Evolutionary conservation across 2,888 invertebrate genomes (phyloP).

Genomic region (Escarpia spicata): DNA sequence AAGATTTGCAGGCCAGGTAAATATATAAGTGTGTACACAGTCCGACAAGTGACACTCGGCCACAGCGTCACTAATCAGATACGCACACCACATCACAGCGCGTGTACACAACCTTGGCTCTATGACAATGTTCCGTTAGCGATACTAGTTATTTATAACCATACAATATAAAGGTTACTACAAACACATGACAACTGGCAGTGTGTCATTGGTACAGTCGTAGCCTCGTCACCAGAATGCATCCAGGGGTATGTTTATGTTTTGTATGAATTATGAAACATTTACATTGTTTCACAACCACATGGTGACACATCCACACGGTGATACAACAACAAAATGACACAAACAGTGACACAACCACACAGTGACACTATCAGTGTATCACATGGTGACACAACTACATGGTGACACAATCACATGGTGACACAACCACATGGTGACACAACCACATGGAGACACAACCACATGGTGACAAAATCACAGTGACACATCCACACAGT

Average conservation of each 20-base stretch:
- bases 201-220: background rate
- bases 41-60: background rate
- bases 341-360: no score
- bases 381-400: no score
- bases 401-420: no score
- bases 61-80: background rate
- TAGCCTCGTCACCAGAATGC: background rate
- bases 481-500: background rate
- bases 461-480: background rate
- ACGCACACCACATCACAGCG: background rate
- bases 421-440: no score
- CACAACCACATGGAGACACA: no score
- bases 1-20: background rate
- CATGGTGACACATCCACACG: no score
- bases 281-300: background rate
- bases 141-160: background rate
- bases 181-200: background rate
- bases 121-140: background rate
- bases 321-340: no score
- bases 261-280: background rate
- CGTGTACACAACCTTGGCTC: background rate
- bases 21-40: background rate
- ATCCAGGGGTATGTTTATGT: background rate
- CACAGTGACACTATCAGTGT: no score
- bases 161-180: background rate